Evolutionary conservation across 2,113 vertebrate genomes (phyloP).

Genomic region (Vombatus ursinus): DNA sequence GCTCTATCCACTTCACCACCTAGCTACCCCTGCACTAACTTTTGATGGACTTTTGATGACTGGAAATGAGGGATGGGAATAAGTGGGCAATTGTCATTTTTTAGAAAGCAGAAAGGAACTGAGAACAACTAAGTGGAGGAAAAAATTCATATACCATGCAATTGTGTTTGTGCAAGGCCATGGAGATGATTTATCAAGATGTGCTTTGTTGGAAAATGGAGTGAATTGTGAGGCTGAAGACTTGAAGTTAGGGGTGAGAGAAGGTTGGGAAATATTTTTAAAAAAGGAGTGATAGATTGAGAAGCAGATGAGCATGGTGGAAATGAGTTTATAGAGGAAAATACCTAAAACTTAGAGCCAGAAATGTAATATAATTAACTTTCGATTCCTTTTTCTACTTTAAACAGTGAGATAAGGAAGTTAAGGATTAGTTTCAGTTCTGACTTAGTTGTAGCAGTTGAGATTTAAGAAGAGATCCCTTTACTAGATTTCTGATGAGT

Average conservation of each 20-base stretch:
- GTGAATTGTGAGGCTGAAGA: slow-evolving; percentile 1
- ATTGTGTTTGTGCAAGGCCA: background rate
- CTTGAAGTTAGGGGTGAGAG: background rate
- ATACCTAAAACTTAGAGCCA: slow-evolving; percentile 5
- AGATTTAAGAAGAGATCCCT: slow-evolving; percentile 27
- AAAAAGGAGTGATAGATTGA: slow-evolving; percentile 13
- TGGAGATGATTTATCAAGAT: background rate
- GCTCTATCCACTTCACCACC: no score
- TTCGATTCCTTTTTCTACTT: background rate
- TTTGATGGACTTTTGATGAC: background rate
- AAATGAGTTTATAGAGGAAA: slow-evolving; percentile 31
- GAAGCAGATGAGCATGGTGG: slow-evolving; percentile 18
- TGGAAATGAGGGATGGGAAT: background rate
- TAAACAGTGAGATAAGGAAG: slow-evolving; percentile 1
- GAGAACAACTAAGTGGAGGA: background rate
- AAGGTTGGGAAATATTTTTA: slow-evolving; percentile 44
- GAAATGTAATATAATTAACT: slow-evolving; percentile 20
- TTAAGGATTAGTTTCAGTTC: background rate
- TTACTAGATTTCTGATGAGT: slow-evolving; percentile 37
- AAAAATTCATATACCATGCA: background rate
- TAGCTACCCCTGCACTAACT: background rate
- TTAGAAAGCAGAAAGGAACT: background rate
- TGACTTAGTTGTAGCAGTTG: slow-evolving; percentile 1
- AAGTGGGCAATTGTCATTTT: background rate
- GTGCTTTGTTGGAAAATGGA: background rate